Percentiles rank a stretch among this genome's conserved stretches.
These are phyloP conservation scores for Dolichomitus sp. DNA, from an alignment of 2,888 invertebrate genomes.

Conservation along the genomic window DNA sequence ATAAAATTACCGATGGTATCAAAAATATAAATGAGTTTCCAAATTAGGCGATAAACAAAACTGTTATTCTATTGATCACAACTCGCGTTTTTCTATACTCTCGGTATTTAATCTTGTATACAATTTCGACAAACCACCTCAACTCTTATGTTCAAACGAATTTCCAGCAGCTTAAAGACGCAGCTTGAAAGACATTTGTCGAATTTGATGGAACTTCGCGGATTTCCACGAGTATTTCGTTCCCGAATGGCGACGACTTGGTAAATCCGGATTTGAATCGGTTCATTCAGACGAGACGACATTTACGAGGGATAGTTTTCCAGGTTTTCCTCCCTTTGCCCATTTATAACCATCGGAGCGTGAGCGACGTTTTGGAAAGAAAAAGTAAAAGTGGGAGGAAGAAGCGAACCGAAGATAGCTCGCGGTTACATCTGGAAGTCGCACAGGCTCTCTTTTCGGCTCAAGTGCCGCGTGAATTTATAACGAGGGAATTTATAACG, in stretches of 20 bases:
- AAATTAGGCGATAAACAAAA: not conserved
- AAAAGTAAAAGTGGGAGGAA: conserved; percentile 20
- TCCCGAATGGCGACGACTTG: conserved; percentile 22
- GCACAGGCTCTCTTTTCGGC: conserved; percentile 54
- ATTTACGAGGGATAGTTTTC: conserved; percentile 4
- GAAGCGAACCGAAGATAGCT: conserved; percentile 43
- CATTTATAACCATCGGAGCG: conserved; percentile 32
- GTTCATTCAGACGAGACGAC: not conserved
- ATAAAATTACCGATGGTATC: too few relatives aligned
- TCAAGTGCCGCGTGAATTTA: conserved; percentile 67
- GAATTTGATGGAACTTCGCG: conserved; percentile 12
- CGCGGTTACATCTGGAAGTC: conserved; percentile 60
- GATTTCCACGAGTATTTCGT: conserved; percentile 27
- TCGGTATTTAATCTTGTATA: not conserved
- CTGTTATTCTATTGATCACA: not conserved
- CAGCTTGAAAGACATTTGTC: not conserved
- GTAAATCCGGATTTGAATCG: conserved; percentile 52
- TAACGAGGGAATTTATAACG: conserved; percentile 68
- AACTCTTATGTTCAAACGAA: conserved; percentile 5
- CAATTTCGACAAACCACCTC: conserved; percentile 15
- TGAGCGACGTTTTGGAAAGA: conserved; percentile 35
- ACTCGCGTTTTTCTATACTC: not conserved
- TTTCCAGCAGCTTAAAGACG: not conserved
- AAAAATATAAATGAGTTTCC: not conserved
- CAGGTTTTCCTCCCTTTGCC: not conserved